Base-by-base conservation (phyloP, 2,113 vertebrate species). In the Mugil cephalus region DNA sequence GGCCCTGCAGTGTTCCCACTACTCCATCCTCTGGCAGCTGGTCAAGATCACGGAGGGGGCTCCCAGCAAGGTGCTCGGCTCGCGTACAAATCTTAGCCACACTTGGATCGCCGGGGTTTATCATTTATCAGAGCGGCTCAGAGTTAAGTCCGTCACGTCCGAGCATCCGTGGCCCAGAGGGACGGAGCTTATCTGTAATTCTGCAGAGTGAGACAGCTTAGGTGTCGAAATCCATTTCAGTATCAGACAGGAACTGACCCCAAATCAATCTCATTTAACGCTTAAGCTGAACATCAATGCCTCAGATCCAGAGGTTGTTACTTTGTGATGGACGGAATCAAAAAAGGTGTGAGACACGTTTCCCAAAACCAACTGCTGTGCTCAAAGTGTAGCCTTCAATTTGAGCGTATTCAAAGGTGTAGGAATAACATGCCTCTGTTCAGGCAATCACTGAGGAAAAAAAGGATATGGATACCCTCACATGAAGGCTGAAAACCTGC, bases 11-110 rank as follows among this genome's bases (percentile, higher is more conserved):
- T 99, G 98, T 90, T 98, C 97, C 70, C 98, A 99, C 93, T 99
- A 99, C 93, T 98, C 98, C 55, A 96, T 99, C 92, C 96, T 99
- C 38, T 99, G 97, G 98, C 98, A 99, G 93, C 95, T 99, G 92
- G 98, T 99, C 89, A 98, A 98, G 87, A 95, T 98, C 92, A 99
- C 98, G 30, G 97, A 99, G 83, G 97, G 98, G 54, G 95, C 95
- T 69, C 98, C 98, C 84, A 96, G 96, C 91, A 99, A 99, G 96
- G 98, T 94, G 77, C 53, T 1, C 10, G 1, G 24, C 34, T 34
- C 46, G 9, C 51, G 0, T 10, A 60, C 59, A 56, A 46, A 45
- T 9, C 53, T 55, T 34, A 12, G 36, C 0, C 14, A n/a, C 55
- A 15, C 2, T 39, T 54, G 38, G 38, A 62, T 14, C 40, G 35